These are phyloP conservation scores for Morinoia aosen DNA, from an alignment of 2,888 invertebrate genomes.

Conservation along the genomic window DNA sequence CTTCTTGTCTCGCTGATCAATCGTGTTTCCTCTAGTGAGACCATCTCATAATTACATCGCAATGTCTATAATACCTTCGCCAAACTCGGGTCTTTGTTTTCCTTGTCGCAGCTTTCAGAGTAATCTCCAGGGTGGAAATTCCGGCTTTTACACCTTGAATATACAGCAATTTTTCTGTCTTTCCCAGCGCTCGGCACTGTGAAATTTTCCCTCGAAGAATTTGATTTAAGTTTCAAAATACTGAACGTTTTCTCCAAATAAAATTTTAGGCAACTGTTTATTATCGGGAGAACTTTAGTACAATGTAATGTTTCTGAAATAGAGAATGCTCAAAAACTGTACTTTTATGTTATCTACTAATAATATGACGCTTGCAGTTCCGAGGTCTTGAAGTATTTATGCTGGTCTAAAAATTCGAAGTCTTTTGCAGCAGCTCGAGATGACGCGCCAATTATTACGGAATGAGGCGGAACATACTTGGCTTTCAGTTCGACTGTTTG, in stretches of 20 bases:
- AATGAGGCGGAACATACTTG: too few species aligned
- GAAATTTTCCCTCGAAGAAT: background rate
- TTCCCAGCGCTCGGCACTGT: background rate
- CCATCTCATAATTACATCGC: slow-evolving; percentile 8
- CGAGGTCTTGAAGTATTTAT: too few species aligned
- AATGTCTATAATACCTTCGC: background rate
- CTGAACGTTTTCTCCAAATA: background rate
- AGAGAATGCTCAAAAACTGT: background rate
- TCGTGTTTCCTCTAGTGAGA: slow-evolving; percentile 3
- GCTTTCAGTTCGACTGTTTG: too few species aligned
- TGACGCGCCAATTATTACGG: background rate
- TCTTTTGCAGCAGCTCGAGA: background rate
- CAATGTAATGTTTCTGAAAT: background rate
- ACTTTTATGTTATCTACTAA: background rate
- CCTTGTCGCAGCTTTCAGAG: background rate
- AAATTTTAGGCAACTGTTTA: background rate
- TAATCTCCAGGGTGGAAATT: background rate
- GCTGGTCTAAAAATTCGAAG: too few species aligned
- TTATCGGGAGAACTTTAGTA: background rate
- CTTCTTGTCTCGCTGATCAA: background rate
- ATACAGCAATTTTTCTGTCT: background rate
- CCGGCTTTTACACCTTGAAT: background rate
- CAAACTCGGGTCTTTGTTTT: background rate
- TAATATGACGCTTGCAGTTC: background rate
- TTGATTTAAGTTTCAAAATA: background rate